These are phyloP conservation scores for Cyaniris semiargus DNA, from an alignment of 2,888 invertebrate genomes.

Conservation along the genomic window DNA sequence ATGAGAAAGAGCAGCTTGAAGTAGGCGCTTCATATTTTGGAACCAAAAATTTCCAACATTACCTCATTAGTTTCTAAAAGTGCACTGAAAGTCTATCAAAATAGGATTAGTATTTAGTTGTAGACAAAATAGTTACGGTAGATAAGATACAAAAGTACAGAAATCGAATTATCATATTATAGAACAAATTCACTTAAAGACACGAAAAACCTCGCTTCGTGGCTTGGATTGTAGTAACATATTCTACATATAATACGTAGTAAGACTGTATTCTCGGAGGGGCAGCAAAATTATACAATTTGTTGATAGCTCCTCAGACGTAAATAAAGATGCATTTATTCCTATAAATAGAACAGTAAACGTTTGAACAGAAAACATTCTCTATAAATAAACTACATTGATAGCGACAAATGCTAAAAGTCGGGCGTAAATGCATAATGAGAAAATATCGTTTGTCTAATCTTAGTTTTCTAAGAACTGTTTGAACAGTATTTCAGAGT, in stretches of 20 bases:
- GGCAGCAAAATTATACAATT: not conserved
- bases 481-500: not conserved
- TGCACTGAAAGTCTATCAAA: too few relatives aligned
- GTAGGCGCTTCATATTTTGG: too few relatives aligned
- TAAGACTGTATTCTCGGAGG: not conserved
- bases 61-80: too few relatives aligned
- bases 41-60: too few relatives aligned
- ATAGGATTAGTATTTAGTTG: too few relatives aligned
- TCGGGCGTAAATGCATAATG: not conserved
- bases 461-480: not conserved
- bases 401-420: constrained; percentile 16
- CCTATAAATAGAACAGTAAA: constrained; percentile 19
- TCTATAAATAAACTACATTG: constrained; percentile 25
- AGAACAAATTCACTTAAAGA: not conserved
- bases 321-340: constrained; percentile 24
- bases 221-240: too few relatives aligned
- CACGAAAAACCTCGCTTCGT: too few relatives aligned
- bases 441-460: not conserved
- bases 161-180: not conserved
- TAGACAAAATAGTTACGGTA: too few relatives aligned
- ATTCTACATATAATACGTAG: too few relatives aligned
- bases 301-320: not conserved
- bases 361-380: constrained; percentile 31
- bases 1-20: too few relatives aligned
- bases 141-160: too few relatives aligned